Evolutionary conservation across 2,113 vertebrate species (phyloP), one percentile per base, ranked within the genome.

Genomic region (Ceyx cyanopectus): DNA sequence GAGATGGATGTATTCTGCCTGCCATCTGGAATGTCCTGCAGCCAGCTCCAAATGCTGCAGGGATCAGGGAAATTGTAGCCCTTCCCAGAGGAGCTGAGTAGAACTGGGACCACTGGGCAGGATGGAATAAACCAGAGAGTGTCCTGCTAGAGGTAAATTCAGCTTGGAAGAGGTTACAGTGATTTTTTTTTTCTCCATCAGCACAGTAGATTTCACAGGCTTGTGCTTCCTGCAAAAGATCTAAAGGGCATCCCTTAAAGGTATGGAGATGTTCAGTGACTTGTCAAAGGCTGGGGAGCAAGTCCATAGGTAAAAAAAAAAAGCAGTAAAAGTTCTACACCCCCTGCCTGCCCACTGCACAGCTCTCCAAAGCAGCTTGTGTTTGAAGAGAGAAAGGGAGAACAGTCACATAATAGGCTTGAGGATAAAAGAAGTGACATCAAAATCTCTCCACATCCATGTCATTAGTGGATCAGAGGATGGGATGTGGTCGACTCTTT

Each of bases 351-450:
- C 78, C 86, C 56, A 56, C 48, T 76, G 65, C 48, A 78, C 68
- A 89, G 69, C 34, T 65, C n/a, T 87, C 20, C 63, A 87, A 92
- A 89, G 78, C 70, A 70, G 56, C 23, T 37, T 73, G 46, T 76
- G 41, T 81, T 93, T 87, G 84, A 96, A 89, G 87, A 80, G 65
- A 0, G 1, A 92, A 96, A 89, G 45, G 65, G 46, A 93, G 40
- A 85, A 82, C 40, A 91, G 60, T 24, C 60, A 79, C 48, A 92
- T 87, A 93, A 94, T 83, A 77, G 65, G 72, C 68, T 93, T 93
- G 87, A 89, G 92, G 79, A 94, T 92, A 79, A 96, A 91, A 93
- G 92, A 85, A 91, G 65, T 90, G 84, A 94, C 89, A 93, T 92
- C 79, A 92, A 94, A 96, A 92, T 91, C 87, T 88, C 87, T 92